phyloP scores from a whole-genome alignment of 1,140 invertebrate genomes.

The Hyles euphorbiae region DNA sequence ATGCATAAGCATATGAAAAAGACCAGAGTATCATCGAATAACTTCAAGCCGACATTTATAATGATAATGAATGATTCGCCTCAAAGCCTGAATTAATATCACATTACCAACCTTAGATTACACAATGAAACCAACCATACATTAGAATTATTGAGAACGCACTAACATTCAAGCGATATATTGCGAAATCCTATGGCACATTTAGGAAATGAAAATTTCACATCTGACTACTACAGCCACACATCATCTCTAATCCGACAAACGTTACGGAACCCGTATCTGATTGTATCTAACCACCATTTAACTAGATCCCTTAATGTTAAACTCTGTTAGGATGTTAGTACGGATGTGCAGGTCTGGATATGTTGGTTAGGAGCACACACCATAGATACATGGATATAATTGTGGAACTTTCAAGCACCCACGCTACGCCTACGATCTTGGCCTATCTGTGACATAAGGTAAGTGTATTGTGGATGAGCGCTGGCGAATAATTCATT shows the following conservation, averaged over 20 bases:
- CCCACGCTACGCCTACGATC: constrained; percentile 47
- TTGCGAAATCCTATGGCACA: no score
- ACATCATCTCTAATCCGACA: constrained; percentile 49
- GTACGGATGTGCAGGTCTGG: constrained; percentile 17
- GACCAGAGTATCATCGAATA: no score
- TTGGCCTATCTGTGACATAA: constrained; percentile 25
- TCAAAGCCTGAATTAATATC: no score
- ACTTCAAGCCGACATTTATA: no score
- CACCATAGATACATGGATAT: constrained; percentile 39
- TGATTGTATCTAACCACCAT: constrained; percentile 39
- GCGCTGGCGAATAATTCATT: neutral
- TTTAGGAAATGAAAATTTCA: neutral
- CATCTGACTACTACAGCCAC: constrained; percentile 4
- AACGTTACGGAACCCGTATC: constrained; percentile 42
- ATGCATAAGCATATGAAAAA: no score
- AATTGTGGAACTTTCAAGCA: constrained; percentile 45
- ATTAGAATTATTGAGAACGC: no score
- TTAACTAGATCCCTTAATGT: neutral
- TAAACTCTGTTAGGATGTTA: neutral
- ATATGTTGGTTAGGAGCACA: constrained; percentile 28
- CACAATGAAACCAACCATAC: no score
- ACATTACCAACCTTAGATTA: no score
- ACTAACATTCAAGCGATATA: no score
- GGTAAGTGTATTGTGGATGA: constrained; percentile 9
- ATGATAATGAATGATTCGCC: no score